phyloP scores from a whole-genome alignment of 2,888 invertebrate species.

The Drosophila greeni region DNA sequence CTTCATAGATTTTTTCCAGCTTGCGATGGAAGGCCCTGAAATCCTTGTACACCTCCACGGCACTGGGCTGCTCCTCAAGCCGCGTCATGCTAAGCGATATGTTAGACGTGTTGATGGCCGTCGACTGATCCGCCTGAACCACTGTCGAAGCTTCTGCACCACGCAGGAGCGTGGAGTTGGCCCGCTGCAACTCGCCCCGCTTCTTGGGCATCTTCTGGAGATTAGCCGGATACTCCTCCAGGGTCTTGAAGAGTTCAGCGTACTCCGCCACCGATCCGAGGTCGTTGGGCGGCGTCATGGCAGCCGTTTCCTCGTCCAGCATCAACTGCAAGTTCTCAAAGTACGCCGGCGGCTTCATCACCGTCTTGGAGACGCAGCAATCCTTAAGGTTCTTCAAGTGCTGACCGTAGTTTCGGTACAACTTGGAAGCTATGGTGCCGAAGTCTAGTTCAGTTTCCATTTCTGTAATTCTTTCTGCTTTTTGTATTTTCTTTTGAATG shows the following conservation, averaged over 20 bases:
- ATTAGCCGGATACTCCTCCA: slow-evolving; percentile 74
- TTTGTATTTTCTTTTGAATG: slow-evolving; percentile 18
- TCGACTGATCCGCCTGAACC: not conserved
- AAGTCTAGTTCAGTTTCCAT: slow-evolving; percentile 21
- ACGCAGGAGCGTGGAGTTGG: slow-evolving; percentile 55
- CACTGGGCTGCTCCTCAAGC: slow-evolving; percentile 51
- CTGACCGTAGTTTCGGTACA: slow-evolving; percentile 42
- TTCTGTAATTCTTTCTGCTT: not conserved
- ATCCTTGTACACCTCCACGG: slow-evolving; percentile 59
- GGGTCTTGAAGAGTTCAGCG: slow-evolving; percentile 65
- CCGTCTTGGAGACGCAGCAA: slow-evolving; percentile 59
- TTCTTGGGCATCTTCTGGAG: slow-evolving; percentile 63
- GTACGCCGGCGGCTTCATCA: slow-evolving; percentile 62
- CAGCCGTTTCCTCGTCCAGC: slow-evolving; percentile 51
- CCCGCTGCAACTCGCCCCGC: slow-evolving; percentile 63
- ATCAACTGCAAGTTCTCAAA: slow-evolving; percentile 61
- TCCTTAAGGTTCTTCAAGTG: slow-evolving; percentile 58
- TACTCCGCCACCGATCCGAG: slow-evolving; percentile 59
- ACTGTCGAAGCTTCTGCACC: slow-evolving; percentile 24
- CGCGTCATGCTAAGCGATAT: slow-evolving; percentile 31
- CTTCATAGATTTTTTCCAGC: slow-evolving; percentile 49
- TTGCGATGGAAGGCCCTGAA: slow-evolving; percentile 70
- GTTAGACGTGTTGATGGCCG: slow-evolving; percentile 21
- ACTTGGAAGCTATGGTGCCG: slow-evolving; percentile 32
- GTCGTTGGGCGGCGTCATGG: slow-evolving; percentile 49